Conservation (phyloP, 2,888 invertebrate species). For the Podotricha telesiphe region DNA sequence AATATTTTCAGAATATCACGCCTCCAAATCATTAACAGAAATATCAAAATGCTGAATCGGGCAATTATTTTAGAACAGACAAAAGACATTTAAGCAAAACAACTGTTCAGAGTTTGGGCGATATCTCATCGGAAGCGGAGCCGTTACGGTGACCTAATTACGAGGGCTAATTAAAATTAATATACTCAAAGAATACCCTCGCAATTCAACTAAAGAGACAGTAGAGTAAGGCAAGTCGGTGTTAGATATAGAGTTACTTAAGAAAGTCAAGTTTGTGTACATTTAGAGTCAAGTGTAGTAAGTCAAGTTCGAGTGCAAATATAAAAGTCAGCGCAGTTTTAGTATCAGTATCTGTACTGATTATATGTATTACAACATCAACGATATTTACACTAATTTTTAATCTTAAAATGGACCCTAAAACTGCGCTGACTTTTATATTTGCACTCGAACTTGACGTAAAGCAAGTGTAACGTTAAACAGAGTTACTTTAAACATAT, state of each 20-base stretch:
- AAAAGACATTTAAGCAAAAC: constrained; percentile 33
- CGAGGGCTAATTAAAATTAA: constrained; percentile 56
- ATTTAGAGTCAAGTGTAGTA: neutral
- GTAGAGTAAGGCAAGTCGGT: neutral
- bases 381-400: no score
- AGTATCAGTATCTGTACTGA: no score
- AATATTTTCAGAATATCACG: constrained; percentile 3
- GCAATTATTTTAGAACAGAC: constrained; percentile 3
- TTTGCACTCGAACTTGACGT: neutral
- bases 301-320: neutral
- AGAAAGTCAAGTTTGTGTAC: neutral
- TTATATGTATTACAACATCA: no score
- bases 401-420: no score
- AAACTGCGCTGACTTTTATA: neutral
- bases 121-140: constrained; percentile 44
- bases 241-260: neutral
- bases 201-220: constrained; percentile 45
- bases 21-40: constrained; percentile 7
- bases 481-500: no score
- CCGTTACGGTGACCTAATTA: constrained; percentile 51
- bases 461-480: no score
- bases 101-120: constrained; percentile 35
- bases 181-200: constrained; percentile 49
- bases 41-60: constrained; percentile 1
- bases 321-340: neutral